Conservation (phyloP, 2,888 invertebrate genomes). For the Ectemnius cavifrons region DNA sequence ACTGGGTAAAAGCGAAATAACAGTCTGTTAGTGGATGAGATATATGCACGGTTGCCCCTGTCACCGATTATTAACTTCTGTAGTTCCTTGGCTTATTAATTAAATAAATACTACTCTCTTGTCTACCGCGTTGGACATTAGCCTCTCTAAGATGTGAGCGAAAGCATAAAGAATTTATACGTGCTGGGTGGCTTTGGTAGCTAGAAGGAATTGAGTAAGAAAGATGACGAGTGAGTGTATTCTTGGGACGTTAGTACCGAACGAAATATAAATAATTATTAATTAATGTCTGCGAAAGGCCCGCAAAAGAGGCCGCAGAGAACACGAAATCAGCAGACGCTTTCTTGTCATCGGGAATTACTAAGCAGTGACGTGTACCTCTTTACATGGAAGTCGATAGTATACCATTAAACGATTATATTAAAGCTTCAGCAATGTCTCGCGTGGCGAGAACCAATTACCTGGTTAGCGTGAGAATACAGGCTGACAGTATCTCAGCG, state of each 20-base stretch:
- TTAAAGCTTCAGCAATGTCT: conserved; percentile 29
- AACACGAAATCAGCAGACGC: conserved; percentile 12
- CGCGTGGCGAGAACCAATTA: conserved; percentile 21
- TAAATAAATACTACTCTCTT: too few species aligned
- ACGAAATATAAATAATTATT: too few species aligned
- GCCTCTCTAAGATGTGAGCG: too few species aligned
- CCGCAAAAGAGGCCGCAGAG: too few species aligned
- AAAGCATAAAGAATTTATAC: too few species aligned
- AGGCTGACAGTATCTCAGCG: conserved; percentile 38
- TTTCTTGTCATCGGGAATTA: conserved; percentile 12
- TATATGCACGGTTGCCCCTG: conserved; percentile 28
- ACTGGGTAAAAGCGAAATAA: conserved; percentile 43
- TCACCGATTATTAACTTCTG: not conserved
- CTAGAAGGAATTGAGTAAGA: too few species aligned
- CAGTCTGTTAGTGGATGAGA: conserved; percentile 29
- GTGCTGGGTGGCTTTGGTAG: too few species aligned
- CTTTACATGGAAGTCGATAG: conserved; percentile 34
- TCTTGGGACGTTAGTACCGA: too few species aligned
- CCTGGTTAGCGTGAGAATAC: conserved; percentile 25
- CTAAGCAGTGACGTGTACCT: conserved; percentile 19
- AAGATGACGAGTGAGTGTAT: too few species aligned
- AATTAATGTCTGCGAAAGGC: too few species aligned
- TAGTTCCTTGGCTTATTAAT: too few species aligned
- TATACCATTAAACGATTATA: conserved; percentile 32
- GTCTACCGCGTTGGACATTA: too few species aligned